Conservation (phyloP, 2,113 vertebrate species). For the Chionomys nivalis region DNA sequence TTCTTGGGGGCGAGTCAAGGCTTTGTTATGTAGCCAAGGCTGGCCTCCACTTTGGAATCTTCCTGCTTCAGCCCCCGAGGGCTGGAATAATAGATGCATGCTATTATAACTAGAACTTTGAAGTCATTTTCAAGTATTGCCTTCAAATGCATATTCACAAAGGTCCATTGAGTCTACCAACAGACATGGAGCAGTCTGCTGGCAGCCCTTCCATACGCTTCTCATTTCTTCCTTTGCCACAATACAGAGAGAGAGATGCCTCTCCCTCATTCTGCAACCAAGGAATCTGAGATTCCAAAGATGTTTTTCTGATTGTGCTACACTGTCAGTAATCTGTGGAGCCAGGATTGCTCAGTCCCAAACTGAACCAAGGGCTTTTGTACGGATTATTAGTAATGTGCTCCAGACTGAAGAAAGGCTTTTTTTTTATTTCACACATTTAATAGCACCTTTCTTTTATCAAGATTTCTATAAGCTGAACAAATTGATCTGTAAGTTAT, state of each 20-base stretch:
- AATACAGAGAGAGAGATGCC: background rate
- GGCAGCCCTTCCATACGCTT: background rate
- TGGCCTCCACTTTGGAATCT: background rate
- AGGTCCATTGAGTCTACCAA: background rate
- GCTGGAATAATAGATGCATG: background rate
- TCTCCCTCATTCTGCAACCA: background rate
- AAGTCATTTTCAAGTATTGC: slow-evolving; percentile 20
- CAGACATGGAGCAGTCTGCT: background rate
- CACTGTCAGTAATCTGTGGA: background rate
- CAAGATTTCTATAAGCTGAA: slow-evolving; percentile 59
- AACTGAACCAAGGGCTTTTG: background rate
- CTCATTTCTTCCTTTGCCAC: background rate
- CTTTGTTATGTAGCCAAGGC: background rate
- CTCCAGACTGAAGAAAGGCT: background rate
- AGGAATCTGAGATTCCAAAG: background rate
- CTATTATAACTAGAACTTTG: background rate
- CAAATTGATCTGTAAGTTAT: slow-evolving; percentile 73
- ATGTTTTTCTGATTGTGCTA: background rate
- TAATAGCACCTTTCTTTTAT: slow-evolving; percentile 68
- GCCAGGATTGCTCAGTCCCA: background rate
- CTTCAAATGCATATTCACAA: slow-evolving; percentile 33
- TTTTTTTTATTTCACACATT: slow-evolving; percentile 61
- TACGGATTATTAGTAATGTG: background rate
- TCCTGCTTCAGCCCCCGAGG: background rate
- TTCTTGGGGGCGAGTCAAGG: background rate